A percentile compares a stretch with the other conserved stretches of the same genome.
These are phyloP conservation scores for Watsonalla cultraria DNA, from an alignment of 2,888 invertebrate genomes.

Conservation along the genomic window DNA sequence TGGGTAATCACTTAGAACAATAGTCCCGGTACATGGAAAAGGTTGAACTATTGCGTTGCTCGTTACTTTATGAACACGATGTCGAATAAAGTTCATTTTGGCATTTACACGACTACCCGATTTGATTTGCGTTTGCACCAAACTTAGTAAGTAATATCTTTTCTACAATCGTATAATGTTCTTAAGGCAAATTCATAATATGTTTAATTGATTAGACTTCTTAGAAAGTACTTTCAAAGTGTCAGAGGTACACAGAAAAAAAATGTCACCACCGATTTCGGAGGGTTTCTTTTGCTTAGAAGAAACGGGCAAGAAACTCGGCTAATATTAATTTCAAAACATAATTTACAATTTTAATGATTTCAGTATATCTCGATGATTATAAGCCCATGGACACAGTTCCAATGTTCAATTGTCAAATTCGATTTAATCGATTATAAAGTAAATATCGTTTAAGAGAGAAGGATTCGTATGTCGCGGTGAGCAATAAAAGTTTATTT, in stretches of 20 bases:
- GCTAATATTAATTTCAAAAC: too few species aligned
- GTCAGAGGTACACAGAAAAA: too few species aligned
- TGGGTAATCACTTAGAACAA: slow-evolving; percentile 28
- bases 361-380: too few species aligned
- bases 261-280: too few species aligned
- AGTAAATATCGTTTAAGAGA: slow-evolving; percentile 26
- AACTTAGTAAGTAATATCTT: slow-evolving; percentile 12
- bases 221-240: too few species aligned
- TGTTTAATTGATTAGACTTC: too few species aligned
- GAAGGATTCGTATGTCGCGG: slow-evolving; percentile 16
- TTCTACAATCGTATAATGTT: slow-evolving; percentile 9
- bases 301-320: too few species aligned
- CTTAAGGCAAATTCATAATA: too few species aligned
- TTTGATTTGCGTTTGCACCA: slow-evolving; percentile 10
- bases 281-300: too few species aligned
- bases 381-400: too few species aligned
- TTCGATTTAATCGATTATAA: slow-evolving; percentile 19
- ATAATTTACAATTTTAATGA: too few species aligned
- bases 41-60: slow-evolving; percentile 21
- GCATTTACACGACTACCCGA: slow-evolving; percentile 22
- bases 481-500: slow-evolving; percentile 20
- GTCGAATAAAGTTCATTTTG: slow-evolving; percentile 24
- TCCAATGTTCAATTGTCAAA: too few species aligned
- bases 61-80: slow-evolving; percentile 14
- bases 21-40: slow-evolving; percentile 27